Evolutionary conservation across 2,888 invertebrate species (phyloP).

Genomic region (Himalopsyche anomala): DNA sequence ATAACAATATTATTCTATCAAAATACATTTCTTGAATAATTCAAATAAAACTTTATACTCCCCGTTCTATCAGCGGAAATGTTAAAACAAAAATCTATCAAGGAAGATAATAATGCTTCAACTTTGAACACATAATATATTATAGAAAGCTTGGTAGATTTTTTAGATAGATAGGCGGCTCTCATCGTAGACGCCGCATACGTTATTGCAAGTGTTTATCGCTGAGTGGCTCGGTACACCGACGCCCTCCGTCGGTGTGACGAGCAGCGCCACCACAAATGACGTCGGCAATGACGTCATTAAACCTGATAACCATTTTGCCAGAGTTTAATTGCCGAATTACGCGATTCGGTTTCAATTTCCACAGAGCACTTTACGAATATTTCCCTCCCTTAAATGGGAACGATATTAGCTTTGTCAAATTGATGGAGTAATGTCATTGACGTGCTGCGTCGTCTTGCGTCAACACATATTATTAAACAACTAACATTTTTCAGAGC

Average conservation of each 20-base stretch:
- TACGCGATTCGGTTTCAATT: slow-evolving; percentile 34
- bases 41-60: too few relatives aligned
- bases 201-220: slow-evolving; percentile 30
- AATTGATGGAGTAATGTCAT: background rate
- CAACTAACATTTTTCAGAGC: too few relatives aligned
- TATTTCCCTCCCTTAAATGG: background rate
- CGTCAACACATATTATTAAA: too few relatives aligned
- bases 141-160: too few relatives aligned
- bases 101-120: too few relatives aligned
- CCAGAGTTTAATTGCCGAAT: slow-evolving; percentile 34
- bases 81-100: too few relatives aligned
- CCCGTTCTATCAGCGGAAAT: too few relatives aligned
- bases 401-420: background rate
- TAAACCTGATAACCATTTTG: slow-evolving; percentile 34
- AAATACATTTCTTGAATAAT: too few relatives aligned
- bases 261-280: slow-evolving; percentile 5
- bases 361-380: background rate
- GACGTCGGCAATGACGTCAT: slow-evolving; percentile 26
- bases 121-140: too few relatives aligned
- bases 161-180: background rate
- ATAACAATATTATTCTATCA: too few relatives aligned
- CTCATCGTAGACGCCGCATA: background rate
- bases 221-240: slow-evolving; percentile 20
- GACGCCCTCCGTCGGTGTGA: slow-evolving; percentile 4
- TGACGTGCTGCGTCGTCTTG: too few relatives aligned